phyloP scores from a whole-genome alignment of 2,797 vertebrate species.

The Poeciliopsis paucimaculata region DNA sequence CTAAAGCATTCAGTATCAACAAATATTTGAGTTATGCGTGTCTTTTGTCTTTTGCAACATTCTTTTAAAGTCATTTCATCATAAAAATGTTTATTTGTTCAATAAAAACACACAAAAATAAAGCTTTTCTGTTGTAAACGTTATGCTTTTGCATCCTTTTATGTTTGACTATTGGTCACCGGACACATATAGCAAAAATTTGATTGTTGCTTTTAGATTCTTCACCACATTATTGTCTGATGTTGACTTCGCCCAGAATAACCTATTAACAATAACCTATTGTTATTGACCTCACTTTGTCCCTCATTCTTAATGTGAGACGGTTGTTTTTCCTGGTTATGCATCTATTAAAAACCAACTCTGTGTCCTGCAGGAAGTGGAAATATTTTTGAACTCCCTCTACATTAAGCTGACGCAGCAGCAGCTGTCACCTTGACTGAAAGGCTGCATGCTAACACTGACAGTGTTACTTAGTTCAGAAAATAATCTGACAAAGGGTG shows the following conservation, averaged over 20 bases:
- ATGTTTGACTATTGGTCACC: neutral
- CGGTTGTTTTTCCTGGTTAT: neutral
- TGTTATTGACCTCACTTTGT: constrained; percentile 22
- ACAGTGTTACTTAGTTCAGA: constrained; percentile 1
- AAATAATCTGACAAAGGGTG: neutral
- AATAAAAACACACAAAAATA: neutral
- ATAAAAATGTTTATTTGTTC: neutral
- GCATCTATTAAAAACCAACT: neutral
- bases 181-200: neutral
- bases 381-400: constrained; percentile 15
- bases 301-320: constrained; percentile 7
- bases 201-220: neutral
- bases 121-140: neutral
- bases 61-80: neutral
- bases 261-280: neutral
- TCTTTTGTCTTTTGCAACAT: neutral
- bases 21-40: neutral
- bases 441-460: constrained; percentile 3
- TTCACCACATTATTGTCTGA: neutral
- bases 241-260: neutral
- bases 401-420: constrained; percentile 34
- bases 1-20: neutral
- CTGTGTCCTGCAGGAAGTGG: neutral
- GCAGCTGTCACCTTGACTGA: constrained; percentile 39
- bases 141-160: neutral